Evolutionary conservation across 2,113 vertebrate species (phyloP).

Genomic region (Pedionomus torquatus): DNA sequence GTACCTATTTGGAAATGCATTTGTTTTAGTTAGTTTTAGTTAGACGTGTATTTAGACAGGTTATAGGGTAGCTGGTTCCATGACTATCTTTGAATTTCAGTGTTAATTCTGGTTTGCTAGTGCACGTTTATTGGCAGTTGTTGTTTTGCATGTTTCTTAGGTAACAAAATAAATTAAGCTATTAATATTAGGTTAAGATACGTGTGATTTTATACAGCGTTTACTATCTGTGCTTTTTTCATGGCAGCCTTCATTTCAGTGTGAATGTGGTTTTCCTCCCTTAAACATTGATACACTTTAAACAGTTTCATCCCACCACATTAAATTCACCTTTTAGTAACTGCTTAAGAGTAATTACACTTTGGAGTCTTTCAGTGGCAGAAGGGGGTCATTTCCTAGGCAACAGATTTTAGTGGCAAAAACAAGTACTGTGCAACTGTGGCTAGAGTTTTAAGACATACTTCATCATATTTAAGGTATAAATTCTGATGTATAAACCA

Average conservation of each 20-base stretch:
- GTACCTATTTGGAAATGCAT: not conserved
- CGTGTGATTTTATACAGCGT: not conserved
- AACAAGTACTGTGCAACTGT: not conserved
- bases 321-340: conserved; percentile 36
- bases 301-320: not conserved
- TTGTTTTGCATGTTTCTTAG: not conserved
- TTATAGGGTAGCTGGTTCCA: not conserved
- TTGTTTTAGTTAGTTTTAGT: not conserved
- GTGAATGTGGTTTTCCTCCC: not conserved
- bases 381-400: conserved; percentile 54
- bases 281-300: not conserved
- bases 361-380: not conserved
- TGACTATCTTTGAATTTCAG: not conserved
- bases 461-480: conserved; percentile 12
- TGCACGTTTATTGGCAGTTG: not conserved
- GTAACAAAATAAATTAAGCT: not conserved
- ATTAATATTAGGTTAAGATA: not conserved
- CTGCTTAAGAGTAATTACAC: not conserved
- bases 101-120: not conserved
- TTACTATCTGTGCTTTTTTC: not conserved
- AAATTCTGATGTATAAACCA: not conserved
- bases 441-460: not conserved
- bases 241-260: not conserved
- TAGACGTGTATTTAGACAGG: not conserved
- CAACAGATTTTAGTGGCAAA: conserved; percentile 34